A percentile compares a stretch with the other conserved stretches of the same genome.
These are phyloP conservation scores for Platalea minor DNA, from an alignment of 2,797 vertebrate species.

Conservation along the genomic window DNA sequence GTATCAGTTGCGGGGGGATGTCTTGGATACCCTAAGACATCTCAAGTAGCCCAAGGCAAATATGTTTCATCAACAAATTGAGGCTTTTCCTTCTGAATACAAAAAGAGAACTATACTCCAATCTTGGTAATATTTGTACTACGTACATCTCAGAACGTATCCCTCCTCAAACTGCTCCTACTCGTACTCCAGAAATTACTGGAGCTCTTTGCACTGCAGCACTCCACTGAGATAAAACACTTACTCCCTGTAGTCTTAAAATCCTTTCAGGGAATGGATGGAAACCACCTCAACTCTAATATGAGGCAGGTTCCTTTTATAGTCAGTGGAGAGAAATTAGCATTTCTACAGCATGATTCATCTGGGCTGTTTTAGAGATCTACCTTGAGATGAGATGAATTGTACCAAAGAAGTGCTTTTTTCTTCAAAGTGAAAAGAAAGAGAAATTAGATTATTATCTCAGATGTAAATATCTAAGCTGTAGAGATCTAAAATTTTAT, in stretches of 20 bases:
- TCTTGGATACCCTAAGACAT: not conserved
- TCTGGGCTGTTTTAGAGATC: not conserved
- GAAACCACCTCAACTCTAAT: not conserved
- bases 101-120: not conserved
- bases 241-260: not conserved
- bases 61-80: not conserved
- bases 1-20: not conserved
- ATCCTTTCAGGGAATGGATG: not conserved
- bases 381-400: not conserved
- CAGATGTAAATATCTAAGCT: not conserved
- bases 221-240: not conserved
- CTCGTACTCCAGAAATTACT: not conserved
- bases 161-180: not conserved
- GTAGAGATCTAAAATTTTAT: not conserved
- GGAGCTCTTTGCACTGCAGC: not conserved
- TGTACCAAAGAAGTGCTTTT: not conserved
- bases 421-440: not conserved
- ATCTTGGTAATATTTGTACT: not conserved
- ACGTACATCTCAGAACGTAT: fast-evolving
- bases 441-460: not conserved
- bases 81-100: not conserved
- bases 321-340: not conserved
- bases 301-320: not conserved
- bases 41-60: not conserved
- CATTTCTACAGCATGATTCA: not conserved